These are phyloP conservation scores for Orchesella cincta DNA, from an alignment of 1,140 invertebrate genomes.

Conservation along the genomic window DNA sequence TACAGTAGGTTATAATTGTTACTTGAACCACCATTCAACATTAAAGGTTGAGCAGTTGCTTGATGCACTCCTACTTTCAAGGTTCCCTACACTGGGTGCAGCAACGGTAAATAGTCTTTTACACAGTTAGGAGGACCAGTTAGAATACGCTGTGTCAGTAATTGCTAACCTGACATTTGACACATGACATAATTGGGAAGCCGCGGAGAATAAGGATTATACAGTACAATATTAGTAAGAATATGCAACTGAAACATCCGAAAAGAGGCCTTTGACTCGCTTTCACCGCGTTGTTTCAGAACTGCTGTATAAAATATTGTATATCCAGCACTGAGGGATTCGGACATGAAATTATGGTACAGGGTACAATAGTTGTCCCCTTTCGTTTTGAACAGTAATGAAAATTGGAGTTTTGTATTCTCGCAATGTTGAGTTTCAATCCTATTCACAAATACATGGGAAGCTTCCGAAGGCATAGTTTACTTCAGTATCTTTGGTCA, in stretches of 20 bases:
- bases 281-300: constrained; percentile 36
- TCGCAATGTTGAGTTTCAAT: too few species aligned
- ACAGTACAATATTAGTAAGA: neutral
- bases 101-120: too few species aligned
- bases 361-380: constrained; percentile 19
- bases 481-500: too few species aligned
- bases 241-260: constrained; percentile 25
- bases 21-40: too few species aligned
- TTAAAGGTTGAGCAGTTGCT: too few species aligned
- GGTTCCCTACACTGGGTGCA: too few species aligned
- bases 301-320: neutral
- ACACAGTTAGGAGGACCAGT: too few species aligned
- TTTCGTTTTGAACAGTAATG: constrained; percentile 20
- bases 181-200: constrained; percentile 14
- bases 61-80: too few species aligned
- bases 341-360: neutral
- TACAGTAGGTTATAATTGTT: too few species aligned
- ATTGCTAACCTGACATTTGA: constrained; percentile 9
- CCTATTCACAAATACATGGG: too few species aligned
- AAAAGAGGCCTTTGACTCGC: constrained; percentile 38
- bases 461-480: too few species aligned
- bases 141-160: too few species aligned
- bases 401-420: constrained; percentile 10
- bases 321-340: neutral
- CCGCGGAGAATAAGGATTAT: neutral